phyloP scores from a whole-genome alignment of 2,888 invertebrate genomes.

The Loripinus fragilis region DNA sequence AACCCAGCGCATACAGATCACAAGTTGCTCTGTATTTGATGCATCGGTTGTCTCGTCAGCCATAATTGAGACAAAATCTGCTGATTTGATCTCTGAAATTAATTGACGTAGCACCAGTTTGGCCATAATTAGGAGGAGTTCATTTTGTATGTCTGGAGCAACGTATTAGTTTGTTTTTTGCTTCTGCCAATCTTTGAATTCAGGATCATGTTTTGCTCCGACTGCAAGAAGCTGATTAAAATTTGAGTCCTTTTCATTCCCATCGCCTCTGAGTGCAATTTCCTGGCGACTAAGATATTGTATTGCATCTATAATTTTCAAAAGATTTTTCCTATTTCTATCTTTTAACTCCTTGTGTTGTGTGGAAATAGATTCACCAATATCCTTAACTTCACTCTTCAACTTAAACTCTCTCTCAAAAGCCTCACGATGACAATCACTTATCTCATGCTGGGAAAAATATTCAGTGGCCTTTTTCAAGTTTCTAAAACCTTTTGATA shows the following conservation, averaged over 20 bases:
- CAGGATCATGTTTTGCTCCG: constrained; percentile 34
- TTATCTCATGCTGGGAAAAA: background rate
- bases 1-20: constrained; percentile 55
- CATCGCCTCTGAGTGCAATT: background rate
- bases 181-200: constrained; percentile 45
- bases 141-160: constrained; percentile 60
- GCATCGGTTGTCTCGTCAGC: constrained; percentile 58
- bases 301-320: background rate
- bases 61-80: constrained; percentile 55
- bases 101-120: constrained; percentile 44
- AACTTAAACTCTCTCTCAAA: background rate
- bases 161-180: constrained; percentile 55
- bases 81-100: constrained; percentile 19
- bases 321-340: background rate
- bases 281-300: background rate
- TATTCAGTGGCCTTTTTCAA: no score
- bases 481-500: no score
- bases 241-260: constrained; percentile 29
- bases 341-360: background rate
- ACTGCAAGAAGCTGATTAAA: constrained; percentile 53
- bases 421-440: background rate
- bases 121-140: constrained; percentile 58
- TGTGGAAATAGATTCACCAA: background rate
- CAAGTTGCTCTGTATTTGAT: constrained; percentile 63
- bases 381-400: background rate